Conservation (phyloP, 2,113 vertebrate genomes). For the Tragulus kanchil region DNA sequence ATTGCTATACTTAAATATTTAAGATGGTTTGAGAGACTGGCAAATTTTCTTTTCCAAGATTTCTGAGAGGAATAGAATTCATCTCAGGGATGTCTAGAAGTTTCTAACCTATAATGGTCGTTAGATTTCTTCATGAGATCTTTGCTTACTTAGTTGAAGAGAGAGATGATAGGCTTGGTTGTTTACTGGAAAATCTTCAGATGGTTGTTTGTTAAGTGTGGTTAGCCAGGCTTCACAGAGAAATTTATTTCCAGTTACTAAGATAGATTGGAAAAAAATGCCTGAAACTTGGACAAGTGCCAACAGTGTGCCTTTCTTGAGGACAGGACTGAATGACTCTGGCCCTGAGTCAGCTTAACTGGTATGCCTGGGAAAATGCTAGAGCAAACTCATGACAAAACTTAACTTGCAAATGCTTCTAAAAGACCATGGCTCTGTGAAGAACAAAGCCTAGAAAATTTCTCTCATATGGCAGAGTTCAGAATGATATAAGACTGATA, state of each 20-base stretch:
- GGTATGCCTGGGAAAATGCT: slow-evolving; percentile 67
- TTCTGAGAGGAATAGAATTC: not conserved
- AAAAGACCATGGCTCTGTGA: slow-evolving; percentile 15
- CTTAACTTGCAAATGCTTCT: slow-evolving; percentile 47
- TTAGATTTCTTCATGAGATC: not conserved
- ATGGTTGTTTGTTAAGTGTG: slow-evolving; percentile 14
- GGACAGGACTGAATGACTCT: slow-evolving; percentile 33
- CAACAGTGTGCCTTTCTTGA: slow-evolving; percentile 11
- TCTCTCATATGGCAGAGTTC: not conserved
- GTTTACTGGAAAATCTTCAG: not conserved
- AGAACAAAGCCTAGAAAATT: slow-evolving; percentile 44
- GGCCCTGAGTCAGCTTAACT: slow-evolving; percentile 29
- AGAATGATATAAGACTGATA: not conserved
- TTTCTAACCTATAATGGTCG: not conserved
- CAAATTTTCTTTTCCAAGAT: not conserved
- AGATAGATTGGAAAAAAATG: not conserved
- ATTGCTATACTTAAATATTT: not conserved
- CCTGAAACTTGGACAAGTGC: not conserved
- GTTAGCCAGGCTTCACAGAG: not conserved
- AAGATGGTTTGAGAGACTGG: not conserved
- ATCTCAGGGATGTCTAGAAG: not conserved
- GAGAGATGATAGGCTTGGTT: not conserved
- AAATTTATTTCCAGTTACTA: slow-evolving; percentile 11
- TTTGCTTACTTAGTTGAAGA: not conserved
- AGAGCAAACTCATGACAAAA: slow-evolving; percentile 46